Percentiles rank a stretch among this genome's conserved stretches.
Conservation (phyloP, 1,140 invertebrate genomes). For the Panagrolaimus sp. region DNA sequence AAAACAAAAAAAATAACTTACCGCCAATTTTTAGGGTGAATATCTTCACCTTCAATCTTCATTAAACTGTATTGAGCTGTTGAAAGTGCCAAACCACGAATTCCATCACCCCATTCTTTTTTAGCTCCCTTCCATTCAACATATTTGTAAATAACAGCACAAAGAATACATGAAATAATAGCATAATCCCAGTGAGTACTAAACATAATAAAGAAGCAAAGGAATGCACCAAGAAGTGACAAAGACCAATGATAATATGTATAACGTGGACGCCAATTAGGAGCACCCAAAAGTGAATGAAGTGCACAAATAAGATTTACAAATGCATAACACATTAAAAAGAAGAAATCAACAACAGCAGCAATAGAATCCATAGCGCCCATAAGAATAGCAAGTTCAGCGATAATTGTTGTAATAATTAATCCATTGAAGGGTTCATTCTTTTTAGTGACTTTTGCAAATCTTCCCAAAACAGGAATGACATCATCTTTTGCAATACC, state of each 20-base stretch:
- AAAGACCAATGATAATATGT: constrained; percentile 94
- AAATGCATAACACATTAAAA: constrained; percentile 99
- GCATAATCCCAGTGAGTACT: constrained; percentile 99
- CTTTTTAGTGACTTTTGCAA: constrained; percentile 79
- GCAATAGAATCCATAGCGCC: constrained; percentile 58
- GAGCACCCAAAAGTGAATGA: constrained; percentile 84
- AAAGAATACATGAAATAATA: constrained; percentile 86
- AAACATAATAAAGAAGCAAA: constrained; percentile 98
- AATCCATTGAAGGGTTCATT: constrained; percentile 86
- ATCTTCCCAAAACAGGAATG: constrained; percentile 85
- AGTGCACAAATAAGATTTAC: constrained; percentile 96
- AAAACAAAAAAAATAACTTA: constrained; percentile 19
- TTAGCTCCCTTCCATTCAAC: constrained; percentile 98
- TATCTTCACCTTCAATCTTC: constrained; percentile 56
- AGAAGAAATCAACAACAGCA: constrained; percentile 68
- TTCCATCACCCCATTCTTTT: constrained; percentile 99
- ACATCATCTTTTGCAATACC: constrained; percentile 66
- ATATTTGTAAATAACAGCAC: constrained; percentile 92
- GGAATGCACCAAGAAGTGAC: constrained; percentile 80
- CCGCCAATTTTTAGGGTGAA: constrained; percentile 57
- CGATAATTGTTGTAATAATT: constrained; percentile 81
- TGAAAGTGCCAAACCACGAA: constrained; percentile 87
- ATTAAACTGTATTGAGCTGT: constrained; percentile 85
- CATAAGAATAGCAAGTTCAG: constrained; percentile 56
- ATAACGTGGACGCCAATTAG: constrained; percentile 87